Conservation (phyloP, 2,113 vertebrate genomes). For the Tychaedon coryphoeus region DNA sequence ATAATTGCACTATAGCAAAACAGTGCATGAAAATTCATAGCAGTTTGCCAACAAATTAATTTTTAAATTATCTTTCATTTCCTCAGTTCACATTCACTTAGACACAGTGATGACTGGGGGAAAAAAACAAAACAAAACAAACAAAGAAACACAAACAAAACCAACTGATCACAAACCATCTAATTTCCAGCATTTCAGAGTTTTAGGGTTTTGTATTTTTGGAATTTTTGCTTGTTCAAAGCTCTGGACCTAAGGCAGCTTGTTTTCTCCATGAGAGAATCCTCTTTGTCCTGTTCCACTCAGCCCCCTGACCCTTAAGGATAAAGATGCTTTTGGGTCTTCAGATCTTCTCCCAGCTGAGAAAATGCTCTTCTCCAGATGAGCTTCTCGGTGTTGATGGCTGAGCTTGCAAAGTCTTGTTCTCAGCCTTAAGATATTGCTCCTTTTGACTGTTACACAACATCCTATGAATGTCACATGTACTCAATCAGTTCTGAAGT, state of each 20-base stretch:
- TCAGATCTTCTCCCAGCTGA: neutral
- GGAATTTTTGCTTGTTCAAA: neutral
- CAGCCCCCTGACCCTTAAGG: too few relatives aligned
- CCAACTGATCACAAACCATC: neutral
- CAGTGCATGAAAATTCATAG: neutral
- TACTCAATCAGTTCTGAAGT: neutral
- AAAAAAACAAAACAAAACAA: neutral
- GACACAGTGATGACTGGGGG: rapidly evolving
- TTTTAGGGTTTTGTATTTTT: neutral
- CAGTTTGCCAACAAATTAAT: neutral
- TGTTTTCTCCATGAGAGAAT: neutral
- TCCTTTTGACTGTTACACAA: neutral
- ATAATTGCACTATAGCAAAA: neutral
- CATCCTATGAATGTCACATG: neutral
- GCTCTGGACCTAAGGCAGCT: neutral
- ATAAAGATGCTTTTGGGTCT: neutral
- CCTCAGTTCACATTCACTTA: neutral
- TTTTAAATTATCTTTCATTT: neutral
- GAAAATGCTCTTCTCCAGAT: neutral
- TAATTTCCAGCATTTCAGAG: neutral
- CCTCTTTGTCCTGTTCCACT: neutral
- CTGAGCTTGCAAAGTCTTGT: neutral
- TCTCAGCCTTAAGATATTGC: neutral
- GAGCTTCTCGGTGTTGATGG: neutral
- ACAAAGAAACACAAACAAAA: too few relatives aligned